Base-by-base conservation (phyloP, 2,113 vertebrate genomes). In the Eira barbara region DNA sequence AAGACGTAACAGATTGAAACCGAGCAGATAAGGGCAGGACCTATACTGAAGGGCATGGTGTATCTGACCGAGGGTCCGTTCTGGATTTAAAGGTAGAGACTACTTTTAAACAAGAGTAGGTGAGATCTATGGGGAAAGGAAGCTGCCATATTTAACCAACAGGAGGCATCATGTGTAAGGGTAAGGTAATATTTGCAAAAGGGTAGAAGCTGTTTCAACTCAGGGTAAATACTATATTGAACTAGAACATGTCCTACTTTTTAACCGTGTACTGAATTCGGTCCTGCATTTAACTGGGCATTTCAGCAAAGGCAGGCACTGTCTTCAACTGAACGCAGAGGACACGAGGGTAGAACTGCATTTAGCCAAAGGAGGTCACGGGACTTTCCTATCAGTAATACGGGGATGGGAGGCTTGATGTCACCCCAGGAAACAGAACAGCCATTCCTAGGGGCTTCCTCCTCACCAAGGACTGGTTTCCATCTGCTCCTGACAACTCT, bases 21-120 rank as follows among this genome's bases (percentile, higher is more conserved):
- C 3, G 84, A 76, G 39, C 34, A 29, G 67, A n/a, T 39, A 21
- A 81, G 55, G 71, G 7, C 2, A 14, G 36, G 31, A 14, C 45
- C 25, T 65, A 0, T 13, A 59, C 0, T 11, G 20, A 67, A 78
- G 27, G 6, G 15, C 7, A 7, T 0, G n/a, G 39, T 13, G 0
- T 21, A 47, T 14, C 15, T 65, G 69, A 52, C 36, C 47, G 45
- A 87, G 29, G 21, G 20, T 0, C 31, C 2, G 27, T 34, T 74
- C 84, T 90, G 36, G 78, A 15, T 61, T 67, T 74, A 83, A 63
- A 93, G 59, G 49, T 39, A 45, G 57, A 20, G 63, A 13, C 15
- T 39, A 21, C 25, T 86, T 82, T 67, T 34, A 71, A 73, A 18
- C 23, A 79, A 61, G 57, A 42, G 23, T 5, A 85, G 49, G 11